phyloP scores from a whole-genome alignment of 35 echinoderm and acorn worm genomes.

The Stichopus chloronotus region DNA sequence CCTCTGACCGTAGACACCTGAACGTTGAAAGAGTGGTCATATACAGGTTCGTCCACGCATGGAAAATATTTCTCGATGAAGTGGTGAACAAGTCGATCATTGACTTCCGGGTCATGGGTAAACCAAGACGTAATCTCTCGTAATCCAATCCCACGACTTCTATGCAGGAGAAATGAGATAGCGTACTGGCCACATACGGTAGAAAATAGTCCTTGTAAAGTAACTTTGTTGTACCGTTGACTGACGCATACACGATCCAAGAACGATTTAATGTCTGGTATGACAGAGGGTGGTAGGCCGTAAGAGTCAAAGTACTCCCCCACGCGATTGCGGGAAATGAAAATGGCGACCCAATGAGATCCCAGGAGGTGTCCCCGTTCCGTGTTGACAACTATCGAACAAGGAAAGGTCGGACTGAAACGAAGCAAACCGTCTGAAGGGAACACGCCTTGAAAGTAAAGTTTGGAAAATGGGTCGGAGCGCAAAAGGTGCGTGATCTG shows the following conservation, averaged over 20 bases:
- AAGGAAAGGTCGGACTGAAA: too few relatives aligned
- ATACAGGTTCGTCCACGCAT: not conserved
- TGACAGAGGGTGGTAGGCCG: too few relatives aligned
- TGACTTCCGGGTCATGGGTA: not conserved
- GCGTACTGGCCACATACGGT: constrained; percentile 6
- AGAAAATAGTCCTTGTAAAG: not conserved
- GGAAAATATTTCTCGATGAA: not conserved
- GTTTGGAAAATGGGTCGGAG: too few relatives aligned
- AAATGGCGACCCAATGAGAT: constrained; percentile 3
- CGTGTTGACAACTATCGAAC: too few relatives aligned
- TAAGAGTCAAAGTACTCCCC: constrained; percentile 39
- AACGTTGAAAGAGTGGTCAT: not conserved
- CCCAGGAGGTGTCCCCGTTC: not conserved
- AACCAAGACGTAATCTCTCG: not conserved
- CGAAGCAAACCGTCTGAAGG: too few relatives aligned
- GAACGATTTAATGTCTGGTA: not conserved
- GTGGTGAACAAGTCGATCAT: not conserved
- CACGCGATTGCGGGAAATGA: not conserved
- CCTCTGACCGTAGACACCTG: not conserved
- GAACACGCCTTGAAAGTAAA: too few relatives aligned
- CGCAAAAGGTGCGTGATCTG: too few relatives aligned
- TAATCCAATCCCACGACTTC: not conserved
- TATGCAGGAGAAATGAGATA: not conserved
- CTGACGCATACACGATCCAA: not conserved
- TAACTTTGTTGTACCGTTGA: not conserved